These are phyloP conservation scores for Phenganax stokvisi DNA, from an alignment of 92 coral and sea anemone genomes.

Conservation along the genomic window DNA sequence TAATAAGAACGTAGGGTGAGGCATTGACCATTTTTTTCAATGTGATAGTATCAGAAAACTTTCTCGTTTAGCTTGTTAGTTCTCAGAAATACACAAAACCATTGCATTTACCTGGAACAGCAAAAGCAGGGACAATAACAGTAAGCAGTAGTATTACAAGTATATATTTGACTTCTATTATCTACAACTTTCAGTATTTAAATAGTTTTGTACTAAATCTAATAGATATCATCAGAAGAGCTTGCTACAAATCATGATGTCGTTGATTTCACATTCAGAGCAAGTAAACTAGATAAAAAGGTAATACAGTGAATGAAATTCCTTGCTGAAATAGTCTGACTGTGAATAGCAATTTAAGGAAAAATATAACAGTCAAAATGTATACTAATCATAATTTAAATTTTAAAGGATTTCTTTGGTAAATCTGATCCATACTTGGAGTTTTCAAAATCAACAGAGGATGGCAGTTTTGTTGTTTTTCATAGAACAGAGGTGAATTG, in stretches of 20 bases:
- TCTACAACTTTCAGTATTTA: not conserved
- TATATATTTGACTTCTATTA: not conserved
- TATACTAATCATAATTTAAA: not conserved
- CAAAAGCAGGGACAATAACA: slow-evolving; percentile 71
- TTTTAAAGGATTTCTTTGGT: slow-evolving; percentile 88
- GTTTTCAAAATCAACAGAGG: slow-evolving; percentile 74
- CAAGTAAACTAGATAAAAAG: slow-evolving; percentile 92
- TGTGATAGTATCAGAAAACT: not conserved
- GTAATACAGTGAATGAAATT: slow-evolving; percentile 29
- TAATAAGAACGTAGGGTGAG: not conserved
- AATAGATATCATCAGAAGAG: slow-evolving; percentile 83
- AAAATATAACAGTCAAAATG: not conserved
- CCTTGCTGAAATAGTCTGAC: not conserved
- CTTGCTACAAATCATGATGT: slow-evolving; percentile 68
- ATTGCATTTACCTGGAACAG: slow-evolving; percentile 48
- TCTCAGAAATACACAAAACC: slow-evolving; percentile 75
- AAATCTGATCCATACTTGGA: slow-evolving; percentile 96
- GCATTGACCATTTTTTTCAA: not conserved
- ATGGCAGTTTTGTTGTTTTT: slow-evolving; percentile 87
- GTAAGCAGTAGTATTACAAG: slow-evolving; percentile 42
- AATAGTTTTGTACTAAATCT: not conserved
- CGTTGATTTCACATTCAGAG: slow-evolving; percentile 68
- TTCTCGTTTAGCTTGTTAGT: slow-evolving; percentile 62
- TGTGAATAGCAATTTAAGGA: not conserved
- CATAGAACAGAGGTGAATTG: slow-evolving; percentile 85